phyloP scores from a whole-genome alignment of 2,113 vertebrate species.

The Ophiodon elongatus region DNA sequence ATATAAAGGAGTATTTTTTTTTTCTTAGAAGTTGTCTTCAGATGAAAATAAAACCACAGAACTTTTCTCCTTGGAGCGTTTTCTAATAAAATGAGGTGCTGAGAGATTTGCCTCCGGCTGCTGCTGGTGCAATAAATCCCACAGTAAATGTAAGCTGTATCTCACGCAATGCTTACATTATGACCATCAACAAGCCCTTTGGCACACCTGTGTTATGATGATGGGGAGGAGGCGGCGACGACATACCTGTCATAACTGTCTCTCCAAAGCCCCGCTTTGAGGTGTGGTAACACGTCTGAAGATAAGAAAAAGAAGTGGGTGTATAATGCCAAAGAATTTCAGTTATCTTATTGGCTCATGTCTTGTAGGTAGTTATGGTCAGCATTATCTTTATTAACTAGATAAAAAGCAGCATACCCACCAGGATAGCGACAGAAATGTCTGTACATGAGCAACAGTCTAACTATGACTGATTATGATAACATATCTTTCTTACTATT shows the following conservation, averaged over 20 bases:
- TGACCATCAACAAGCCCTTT: neutral
- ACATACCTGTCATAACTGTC: neutral
- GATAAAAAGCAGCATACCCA: neutral
- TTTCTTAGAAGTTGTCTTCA: neutral
- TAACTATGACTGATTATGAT: neutral
- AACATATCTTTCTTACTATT: neutral
- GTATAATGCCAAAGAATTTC: neutral
- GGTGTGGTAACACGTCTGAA: neutral
- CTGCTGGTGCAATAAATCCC: neutral
- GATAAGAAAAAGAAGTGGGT: neutral
- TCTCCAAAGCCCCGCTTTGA: neutral
- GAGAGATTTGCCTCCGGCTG: neutral
- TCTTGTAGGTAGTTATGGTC: neutral
- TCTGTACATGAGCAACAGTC: neutral
- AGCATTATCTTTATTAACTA: slow-evolving; percentile 12
- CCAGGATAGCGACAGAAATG: neutral
- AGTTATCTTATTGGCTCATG: neutral
- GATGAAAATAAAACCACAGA: neutral
- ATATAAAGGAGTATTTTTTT: neutral
- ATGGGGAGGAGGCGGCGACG: neutral
- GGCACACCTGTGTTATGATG: neutral
- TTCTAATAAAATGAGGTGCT: neutral
- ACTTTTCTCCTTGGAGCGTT: neutral
- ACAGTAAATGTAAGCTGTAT: neutral
- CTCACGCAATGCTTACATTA: neutral